Base-by-base conservation (phyloP, 2,888 invertebrate genomes). In the Spodoptera exigua region DNA sequence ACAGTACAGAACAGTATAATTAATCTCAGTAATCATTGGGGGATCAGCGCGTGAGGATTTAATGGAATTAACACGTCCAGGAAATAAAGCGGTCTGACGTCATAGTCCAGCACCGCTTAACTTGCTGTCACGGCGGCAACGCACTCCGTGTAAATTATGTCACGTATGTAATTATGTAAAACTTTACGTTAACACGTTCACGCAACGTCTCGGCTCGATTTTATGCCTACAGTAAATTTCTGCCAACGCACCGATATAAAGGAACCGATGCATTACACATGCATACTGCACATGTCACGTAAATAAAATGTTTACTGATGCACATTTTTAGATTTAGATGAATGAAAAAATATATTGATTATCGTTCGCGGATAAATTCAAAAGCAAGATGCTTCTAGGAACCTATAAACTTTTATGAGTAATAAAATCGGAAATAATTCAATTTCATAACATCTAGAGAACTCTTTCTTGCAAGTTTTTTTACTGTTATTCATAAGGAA, bases 141-240 rank as follows among this genome's bases (percentile, higher is more conserved):
- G 52, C 43, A 67, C 59, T 54, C 48, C 57, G 74, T 78, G 70
- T 74, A 76, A 81, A 81, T 79, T 67, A 70, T 80, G 65, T 78
- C 84, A 83, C 80, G 79, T 81, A 71, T 67, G 62, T 62, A 70
- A 78, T 84, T 78, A 76, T 73, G 77, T 74, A 77, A 73, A 80
- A 78, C 70, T 71, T 76, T 62, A 70, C 72, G 70, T 74, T 70
- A 74, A 71, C 78, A 80, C 81, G 79, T 77, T 72, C 64, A 70
- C 67, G 67, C 61, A 76, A 57, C 16, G 67, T 71, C 65, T 55
- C 62, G 60, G 61, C 67, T 65, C 65, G 71, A 78, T 74, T 27
- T 27, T 27, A 27, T 27, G 27, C 27, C 27, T 79, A 77, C 75
- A 76, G 73, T 71, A 77, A 62, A 78, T 82, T 80, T 62, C 76